phyloP scores from a whole-genome alignment of 1,140 invertebrate genomes.

The Zaprionus camerounensis region DNA sequence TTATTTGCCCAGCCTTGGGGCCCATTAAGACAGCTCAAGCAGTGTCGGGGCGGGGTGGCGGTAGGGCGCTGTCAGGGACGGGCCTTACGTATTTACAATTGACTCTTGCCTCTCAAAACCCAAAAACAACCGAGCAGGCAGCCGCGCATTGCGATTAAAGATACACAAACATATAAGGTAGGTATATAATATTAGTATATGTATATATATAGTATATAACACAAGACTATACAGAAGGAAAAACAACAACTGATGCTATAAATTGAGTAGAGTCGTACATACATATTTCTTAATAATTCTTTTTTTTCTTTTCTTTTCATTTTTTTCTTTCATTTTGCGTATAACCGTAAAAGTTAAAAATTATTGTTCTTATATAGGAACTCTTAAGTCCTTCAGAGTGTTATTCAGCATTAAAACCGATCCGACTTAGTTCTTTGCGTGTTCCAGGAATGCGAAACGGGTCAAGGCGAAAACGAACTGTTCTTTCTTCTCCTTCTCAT shows the following conservation, averaged over 20 bases:
- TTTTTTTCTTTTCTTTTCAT: conserved; percentile 2
- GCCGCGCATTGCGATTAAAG: conserved; percentile 26
- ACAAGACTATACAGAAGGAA: conserved; percentile 10
- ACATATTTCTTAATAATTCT: conserved; percentile 17
- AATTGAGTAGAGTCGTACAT: conserved; percentile 13
- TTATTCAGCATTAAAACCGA: conserved; percentile 52
- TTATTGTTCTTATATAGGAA: conserved; percentile 79
- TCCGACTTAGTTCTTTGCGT: conserved; percentile 33
- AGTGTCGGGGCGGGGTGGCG: conserved; percentile 21
- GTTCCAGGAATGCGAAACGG: neutral
- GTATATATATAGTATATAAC: conserved; percentile 56
- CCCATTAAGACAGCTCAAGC: conserved; percentile 72
- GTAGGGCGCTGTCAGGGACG: conserved; percentile 40
- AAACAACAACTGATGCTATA: conserved; percentile 8
- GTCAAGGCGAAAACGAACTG: neutral
- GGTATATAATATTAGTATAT: conserved; percentile 41
- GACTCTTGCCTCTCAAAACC: conserved; percentile 22
- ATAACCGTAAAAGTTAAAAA: conserved; percentile 65
- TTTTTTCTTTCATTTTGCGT: conserved; percentile 26
- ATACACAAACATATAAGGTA: conserved; percentile 37
- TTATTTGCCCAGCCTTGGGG: conserved; percentile 64
- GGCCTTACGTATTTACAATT: conserved; percentile 74
- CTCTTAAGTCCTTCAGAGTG: conserved; percentile 54
- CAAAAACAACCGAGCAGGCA: conserved; percentile 4
- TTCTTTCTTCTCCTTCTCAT: too few relatives aligned